Percentiles rank a stretch among this genome's conserved stretches.
These are phyloP conservation scores for Gambusia affinis DNA, from an alignment of 2,113 vertebrate species.

Conservation along the genomic window DNA sequence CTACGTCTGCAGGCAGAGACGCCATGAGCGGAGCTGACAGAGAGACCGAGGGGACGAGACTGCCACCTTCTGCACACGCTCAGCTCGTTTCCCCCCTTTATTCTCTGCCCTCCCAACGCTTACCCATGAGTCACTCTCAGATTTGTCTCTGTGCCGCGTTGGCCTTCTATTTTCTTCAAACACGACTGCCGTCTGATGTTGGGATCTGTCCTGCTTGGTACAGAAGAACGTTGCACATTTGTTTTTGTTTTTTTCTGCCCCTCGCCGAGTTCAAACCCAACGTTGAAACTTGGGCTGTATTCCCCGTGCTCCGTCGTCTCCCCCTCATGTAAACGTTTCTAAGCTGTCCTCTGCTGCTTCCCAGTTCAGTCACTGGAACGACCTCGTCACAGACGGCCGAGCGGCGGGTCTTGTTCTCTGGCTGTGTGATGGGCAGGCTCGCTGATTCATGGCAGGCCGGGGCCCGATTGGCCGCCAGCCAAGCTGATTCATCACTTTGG, in stretches of 20 bases:
- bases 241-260: no score
- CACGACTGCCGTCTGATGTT: neutral
- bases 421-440: no score
- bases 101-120: neutral
- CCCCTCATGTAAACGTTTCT: neutral
- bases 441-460: neutral
- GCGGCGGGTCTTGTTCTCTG: slow-evolving; percentile 12
- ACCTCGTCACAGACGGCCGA: slow-evolving; percentile 3
- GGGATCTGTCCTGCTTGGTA: neutral
- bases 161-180: slow-evolving; percentile 14
- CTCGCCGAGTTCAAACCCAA: no score
- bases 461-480: slow-evolving; percentile 23
- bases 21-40: neutral
- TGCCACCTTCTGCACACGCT: neutral
- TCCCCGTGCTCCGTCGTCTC: no score
- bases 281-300: no score
- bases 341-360: neutral
- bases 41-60: neutral
- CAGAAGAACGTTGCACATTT: no score
- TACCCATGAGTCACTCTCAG: neutral
- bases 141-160: slow-evolving; percentile 34
- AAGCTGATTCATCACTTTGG: no score
- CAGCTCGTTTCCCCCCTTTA: neutral
- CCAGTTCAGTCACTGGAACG: slow-evolving; percentile 4
- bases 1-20: slow-evolving; percentile 10